Percentiles rank a stretch among this genome's conserved stretches.
Evolutionary conservation across 1,140 invertebrate genomes (phyloP).

Genomic region (Aricia agestis): DNA sequence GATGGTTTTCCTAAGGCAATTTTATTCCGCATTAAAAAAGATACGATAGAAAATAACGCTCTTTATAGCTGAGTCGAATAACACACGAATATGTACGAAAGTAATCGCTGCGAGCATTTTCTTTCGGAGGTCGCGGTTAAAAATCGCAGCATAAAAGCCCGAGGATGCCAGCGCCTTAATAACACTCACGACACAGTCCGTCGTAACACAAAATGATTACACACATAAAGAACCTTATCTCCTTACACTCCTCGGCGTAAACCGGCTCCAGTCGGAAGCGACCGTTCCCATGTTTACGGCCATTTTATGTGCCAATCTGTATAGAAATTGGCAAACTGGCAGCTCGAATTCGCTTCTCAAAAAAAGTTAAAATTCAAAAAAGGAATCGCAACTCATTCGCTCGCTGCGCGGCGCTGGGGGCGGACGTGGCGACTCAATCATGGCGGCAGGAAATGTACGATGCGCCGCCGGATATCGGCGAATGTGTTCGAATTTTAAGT

Average conservation of each 20-base stretch:
- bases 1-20: slow-evolving; percentile 16
- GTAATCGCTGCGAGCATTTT: not conserved
- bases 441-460: slow-evolving; percentile 46
- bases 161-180: slow-evolving; percentile 54
- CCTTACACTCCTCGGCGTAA: slow-evolving; percentile 68
- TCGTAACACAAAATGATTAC: slow-evolving; percentile 72
- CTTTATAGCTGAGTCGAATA: not conserved
- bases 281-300: slow-evolving; percentile 69
- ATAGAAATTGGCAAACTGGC: slow-evolving; percentile 12
- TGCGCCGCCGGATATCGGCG: slow-evolving; percentile 46
- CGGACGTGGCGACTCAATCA: slow-evolving; percentile 27
- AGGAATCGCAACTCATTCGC: not conserved
- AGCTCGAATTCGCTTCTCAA: not conserved
- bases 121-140: slow-evolving; percentile 24
- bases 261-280: slow-evolving; percentile 64
- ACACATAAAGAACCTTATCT: slow-evolving; percentile 73
- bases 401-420: slow-evolving; percentile 8
- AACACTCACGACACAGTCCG: slow-evolving; percentile 63
- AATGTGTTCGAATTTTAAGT: slow-evolving; percentile 54
- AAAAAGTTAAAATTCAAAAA: slow-evolving; percentile 9
- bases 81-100: slow-evolving; percentile 2
- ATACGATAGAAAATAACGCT: not conserved
- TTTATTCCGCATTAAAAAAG: slow-evolving; percentile 15
- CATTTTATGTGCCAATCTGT: slow-evolving; percentile 69
- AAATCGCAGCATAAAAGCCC: slow-evolving; percentile 47